Evolutionary conservation across 1,140 invertebrate species (phyloP).

Genomic region (Limonius californicus): DNA sequence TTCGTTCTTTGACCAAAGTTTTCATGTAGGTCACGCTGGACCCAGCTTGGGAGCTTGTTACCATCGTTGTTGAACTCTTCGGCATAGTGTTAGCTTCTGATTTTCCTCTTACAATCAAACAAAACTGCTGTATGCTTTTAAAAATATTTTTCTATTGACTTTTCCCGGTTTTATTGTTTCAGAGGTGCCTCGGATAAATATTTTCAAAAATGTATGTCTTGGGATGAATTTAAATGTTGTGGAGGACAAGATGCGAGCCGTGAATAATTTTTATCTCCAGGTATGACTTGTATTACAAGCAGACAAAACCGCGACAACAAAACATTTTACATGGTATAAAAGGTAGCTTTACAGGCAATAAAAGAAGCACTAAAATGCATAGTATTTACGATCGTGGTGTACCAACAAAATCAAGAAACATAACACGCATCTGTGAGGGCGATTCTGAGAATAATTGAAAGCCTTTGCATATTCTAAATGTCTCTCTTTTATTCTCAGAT

Average conservation of each 20-base stretch:
- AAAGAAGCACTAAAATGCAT: slow-evolving; percentile 9
- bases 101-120: too few species aligned
- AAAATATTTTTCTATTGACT: too few species aligned
- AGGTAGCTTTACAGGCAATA: not conserved
- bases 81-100: not conserved
- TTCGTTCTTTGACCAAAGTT: not conserved
- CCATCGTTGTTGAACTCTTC: not conserved
- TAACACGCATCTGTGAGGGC: not conserved
- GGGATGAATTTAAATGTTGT: too few species aligned
- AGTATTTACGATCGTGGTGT: not conserved
- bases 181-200: too few species aligned
- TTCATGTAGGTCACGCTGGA: slow-evolving; percentile 4
- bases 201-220: too few species aligned
- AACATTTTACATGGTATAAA: not conserved
- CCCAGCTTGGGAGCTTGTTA: not conserved
- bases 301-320: not conserved
- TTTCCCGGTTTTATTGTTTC: too few species aligned
- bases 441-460: slow-evolving; percentile 24
- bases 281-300: not conserved
- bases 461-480: slow-evolving; percentile 20
- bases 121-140: too few species aligned
- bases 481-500: not conserved
- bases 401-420: slow-evolving; percentile 12
- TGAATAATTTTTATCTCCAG: too few species aligned
- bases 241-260: too few species aligned